Conservation (phyloP, 2,113 vertebrate genomes). For the Crotalus helleri region DNA sequence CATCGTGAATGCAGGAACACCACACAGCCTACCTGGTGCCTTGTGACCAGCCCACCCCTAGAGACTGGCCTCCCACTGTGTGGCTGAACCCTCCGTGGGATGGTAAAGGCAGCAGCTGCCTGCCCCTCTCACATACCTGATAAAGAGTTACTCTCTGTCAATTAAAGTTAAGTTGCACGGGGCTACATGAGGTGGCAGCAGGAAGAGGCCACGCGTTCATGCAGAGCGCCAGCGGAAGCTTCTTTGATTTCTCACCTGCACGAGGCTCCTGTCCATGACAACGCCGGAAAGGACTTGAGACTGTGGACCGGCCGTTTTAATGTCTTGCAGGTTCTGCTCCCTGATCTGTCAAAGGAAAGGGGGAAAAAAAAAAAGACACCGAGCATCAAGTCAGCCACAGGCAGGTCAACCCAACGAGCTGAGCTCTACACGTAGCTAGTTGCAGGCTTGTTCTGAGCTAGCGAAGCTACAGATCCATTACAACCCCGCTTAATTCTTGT, state of each 20-base stretch:
- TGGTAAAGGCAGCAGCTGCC: slow-evolving; percentile 54
- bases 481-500: fast-evolving
- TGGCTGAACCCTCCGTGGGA: slow-evolving; percentile 56
- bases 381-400: not conserved
- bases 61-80: slow-evolving; percentile 50
- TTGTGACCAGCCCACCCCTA: slow-evolving; percentile 44
- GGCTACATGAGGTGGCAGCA: slow-evolving; percentile 56
- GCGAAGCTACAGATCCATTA: not conserved
- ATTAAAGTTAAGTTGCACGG: slow-evolving; percentile 75
- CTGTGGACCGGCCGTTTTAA: slow-evolving; percentile 94
- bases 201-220: slow-evolving; percentile 13
- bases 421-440: not conserved
- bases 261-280: slow-evolving; percentile 83
- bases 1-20: not conserved
- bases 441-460: not conserved
- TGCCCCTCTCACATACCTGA: slow-evolving; percentile 81
- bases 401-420: not conserved
- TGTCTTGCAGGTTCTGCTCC: slow-evolving; percentile 96
- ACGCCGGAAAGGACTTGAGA: slow-evolving; percentile 88
- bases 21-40: slow-evolving; percentile 64
- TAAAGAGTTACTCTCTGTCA: slow-evolving; percentile 78
- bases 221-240: slow-evolving; percentile 11
- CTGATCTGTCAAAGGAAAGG: slow-evolving; percentile 79
- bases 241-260: slow-evolving; percentile 83
- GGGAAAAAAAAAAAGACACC: slow-evolving; percentile 14